Evolutionary conservation across 2,113 vertebrate genomes (phyloP).

Genomic region (Heptranchias perlo): DNA sequence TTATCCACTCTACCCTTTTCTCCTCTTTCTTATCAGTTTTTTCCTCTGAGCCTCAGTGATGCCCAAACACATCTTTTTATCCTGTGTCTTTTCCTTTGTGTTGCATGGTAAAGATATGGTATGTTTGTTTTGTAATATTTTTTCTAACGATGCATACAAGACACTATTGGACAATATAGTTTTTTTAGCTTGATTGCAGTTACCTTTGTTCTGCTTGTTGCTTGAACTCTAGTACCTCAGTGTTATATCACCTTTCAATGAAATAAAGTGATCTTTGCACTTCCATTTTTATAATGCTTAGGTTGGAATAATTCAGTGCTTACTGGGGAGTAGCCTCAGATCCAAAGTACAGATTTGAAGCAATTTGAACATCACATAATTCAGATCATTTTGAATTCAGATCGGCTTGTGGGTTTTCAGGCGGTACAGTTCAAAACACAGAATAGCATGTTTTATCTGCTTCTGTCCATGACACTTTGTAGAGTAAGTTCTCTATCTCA

Average conservation of each 20-base stretch:
- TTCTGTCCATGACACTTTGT: neutral
- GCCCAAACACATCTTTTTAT: too few species aligned
- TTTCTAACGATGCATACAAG: neutral
- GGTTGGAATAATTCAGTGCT: neutral
- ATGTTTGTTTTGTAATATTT: neutral
- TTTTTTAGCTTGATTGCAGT: neutral
- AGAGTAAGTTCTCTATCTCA: neutral
- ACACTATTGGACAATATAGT: neutral
- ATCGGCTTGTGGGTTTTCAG: neutral
- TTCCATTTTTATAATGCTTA: neutral
- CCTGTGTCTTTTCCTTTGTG: too few species aligned
- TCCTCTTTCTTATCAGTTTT: too few species aligned
- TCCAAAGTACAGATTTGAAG: neutral
- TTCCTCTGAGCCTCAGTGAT: too few species aligned
- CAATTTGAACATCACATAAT: neutral
- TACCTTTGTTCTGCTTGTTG: neutral
- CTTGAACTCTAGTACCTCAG: neutral
- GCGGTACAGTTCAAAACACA: neutral
- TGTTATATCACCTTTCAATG: neutral
- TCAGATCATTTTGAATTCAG: neutral
- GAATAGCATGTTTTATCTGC: neutral
- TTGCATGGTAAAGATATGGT: neutral
- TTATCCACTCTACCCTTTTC: too few species aligned
- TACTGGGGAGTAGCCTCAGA: neutral
- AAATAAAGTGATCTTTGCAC: neutral